A percentile compares a stretch with the other conserved stretches of the same genome.
Conservation (phyloP, 1,140 invertebrate species). For the Adelges cooleyi region DNA sequence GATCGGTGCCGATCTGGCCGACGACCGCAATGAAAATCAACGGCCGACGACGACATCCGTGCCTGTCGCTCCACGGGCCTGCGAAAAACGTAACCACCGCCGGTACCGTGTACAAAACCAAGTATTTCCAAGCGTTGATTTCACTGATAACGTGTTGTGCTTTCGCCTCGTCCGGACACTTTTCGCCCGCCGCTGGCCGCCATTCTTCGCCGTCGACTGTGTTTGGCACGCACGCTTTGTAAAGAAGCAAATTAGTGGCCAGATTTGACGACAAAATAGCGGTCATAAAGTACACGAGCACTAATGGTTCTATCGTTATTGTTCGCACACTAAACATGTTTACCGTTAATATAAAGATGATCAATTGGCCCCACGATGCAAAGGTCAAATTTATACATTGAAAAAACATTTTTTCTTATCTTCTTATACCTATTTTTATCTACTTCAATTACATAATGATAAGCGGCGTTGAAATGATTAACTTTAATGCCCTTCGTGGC, state of each 20-base stretch:
- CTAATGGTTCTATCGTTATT: not conserved
- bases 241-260: constrained; percentile 20
- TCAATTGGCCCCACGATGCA: no score
- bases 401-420: no score
- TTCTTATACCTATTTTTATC: no score
- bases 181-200: not conserved
- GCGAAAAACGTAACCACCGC: constrained; percentile 33
- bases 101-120: constrained; percentile 31
- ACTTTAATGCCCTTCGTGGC: no score
- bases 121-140: constrained; percentile 33
- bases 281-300: not conserved
- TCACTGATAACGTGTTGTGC: constrained; percentile 30
- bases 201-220: not conserved
- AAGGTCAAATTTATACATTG: no score
- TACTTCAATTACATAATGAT: no score
- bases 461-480: no score
- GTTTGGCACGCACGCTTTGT: constrained; percentile 29
- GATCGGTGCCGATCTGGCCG: constrained; percentile 23
- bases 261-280: not conserved
- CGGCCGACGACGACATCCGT: constrained; percentile 37
- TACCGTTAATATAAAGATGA: no score
- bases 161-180: constrained; percentile 25
- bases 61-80: constrained; percentile 33
- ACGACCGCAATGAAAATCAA: constrained; percentile 39
- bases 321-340: no score